Evolutionary conservation across 2,888 invertebrate species (phyloP).

Genomic region (Acleris laterana): DNA sequence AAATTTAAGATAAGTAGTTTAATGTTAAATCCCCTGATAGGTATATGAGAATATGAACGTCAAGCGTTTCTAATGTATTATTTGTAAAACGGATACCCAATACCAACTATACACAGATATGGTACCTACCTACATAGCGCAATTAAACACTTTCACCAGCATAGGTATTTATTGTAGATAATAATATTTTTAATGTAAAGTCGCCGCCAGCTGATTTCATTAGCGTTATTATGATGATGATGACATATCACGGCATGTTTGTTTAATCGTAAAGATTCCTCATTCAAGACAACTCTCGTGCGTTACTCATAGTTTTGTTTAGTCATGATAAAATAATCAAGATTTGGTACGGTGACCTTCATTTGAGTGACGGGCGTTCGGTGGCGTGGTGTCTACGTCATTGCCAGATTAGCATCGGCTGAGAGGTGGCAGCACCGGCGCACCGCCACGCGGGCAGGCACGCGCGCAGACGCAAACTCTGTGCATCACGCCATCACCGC

Average conservation of each 20-base stretch:
- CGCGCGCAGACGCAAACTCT: conserved; percentile 29
- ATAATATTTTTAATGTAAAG: conserved; percentile 20
- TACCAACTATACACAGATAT: too few relatives aligned
- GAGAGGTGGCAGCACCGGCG: conserved; percentile 66
- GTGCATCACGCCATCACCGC: conserved; percentile 68
- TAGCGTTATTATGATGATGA: conserved; percentile 26
- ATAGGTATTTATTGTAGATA: conserved; percentile 1
- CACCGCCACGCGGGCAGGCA: conserved; percentile 43
- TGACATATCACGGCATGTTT: conserved; percentile 25
- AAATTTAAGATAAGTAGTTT: conserved; percentile 44
- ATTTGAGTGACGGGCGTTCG: conserved; percentile 43
- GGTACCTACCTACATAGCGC: too few relatives aligned
- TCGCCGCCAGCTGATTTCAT: conserved; percentile 11
- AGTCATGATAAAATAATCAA: conserved; percentile 46
- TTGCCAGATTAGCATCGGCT: conserved; percentile 39
- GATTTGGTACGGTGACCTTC: conserved; percentile 56
- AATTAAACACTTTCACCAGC: not conserved
- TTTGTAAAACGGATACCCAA: too few relatives aligned
- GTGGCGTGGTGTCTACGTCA: conserved; percentile 47
- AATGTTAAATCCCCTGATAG: conserved; percentile 42
- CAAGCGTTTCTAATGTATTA: not conserved
- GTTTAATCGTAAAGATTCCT: conserved; percentile 27
- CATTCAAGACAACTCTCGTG: conserved; percentile 12
- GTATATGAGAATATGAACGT: conserved; percentile 28
- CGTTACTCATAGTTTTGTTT: conserved; percentile 35